phyloP scores from a whole-genome alignment of 2,113 vertebrate species.

The Myrmophylax atrothorax region DNA sequence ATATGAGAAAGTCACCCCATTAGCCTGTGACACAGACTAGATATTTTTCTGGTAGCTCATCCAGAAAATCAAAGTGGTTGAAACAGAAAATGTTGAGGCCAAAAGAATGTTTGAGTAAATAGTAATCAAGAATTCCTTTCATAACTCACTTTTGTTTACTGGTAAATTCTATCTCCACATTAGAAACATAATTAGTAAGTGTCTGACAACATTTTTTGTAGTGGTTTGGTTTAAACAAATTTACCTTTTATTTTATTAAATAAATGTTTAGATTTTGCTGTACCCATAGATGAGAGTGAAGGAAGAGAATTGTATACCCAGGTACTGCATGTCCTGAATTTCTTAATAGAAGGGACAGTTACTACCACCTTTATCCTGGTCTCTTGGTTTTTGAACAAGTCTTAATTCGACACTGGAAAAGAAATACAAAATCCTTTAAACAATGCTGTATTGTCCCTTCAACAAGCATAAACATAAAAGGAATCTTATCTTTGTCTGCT shows the following conservation, averaged over 20 bases:
- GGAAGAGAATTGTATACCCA: background rate
- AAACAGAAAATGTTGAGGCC: slow-evolving; percentile 7
- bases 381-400: background rate
- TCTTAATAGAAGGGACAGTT: background rate
- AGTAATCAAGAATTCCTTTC: slow-evolving; percentile 1
- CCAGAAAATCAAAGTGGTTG: background rate
- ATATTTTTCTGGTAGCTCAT: slow-evolving; percentile 50
- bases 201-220: background rate
- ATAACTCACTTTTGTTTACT: slow-evolving; percentile 22
- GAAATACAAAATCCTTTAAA: background rate
- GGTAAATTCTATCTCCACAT: background rate
- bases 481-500: background rate
- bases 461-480: background rate
- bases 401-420: background rate
- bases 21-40: slow-evolving; percentile 56
- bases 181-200: background rate
- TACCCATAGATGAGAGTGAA: background rate
- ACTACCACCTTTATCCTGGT: background rate
- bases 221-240: background rate
- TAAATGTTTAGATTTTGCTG: background rate
- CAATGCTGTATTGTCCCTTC: background rate
- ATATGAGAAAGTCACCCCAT: slow-evolving; percentile 42
- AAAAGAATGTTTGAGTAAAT: slow-evolving; percentile 31
- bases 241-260: background rate
- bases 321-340: background rate